phyloP scores from a whole-genome alignment of 2,888 invertebrate species.

The Euphydryas editha region DNA sequence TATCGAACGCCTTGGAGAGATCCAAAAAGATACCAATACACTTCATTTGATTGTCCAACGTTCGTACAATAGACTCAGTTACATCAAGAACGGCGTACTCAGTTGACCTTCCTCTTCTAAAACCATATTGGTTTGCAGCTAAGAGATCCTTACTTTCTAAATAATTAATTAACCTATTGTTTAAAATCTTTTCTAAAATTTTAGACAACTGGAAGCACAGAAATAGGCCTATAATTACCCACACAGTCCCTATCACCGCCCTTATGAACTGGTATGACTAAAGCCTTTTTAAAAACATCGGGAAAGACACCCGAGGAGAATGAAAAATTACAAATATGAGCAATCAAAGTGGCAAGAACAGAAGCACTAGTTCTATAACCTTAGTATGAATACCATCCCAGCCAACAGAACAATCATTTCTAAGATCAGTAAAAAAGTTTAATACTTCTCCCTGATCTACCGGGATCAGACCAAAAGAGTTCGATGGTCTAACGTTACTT shows the following conservation, averaged over 20 bases:
- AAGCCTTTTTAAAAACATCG: neutral
- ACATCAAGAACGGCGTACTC: neutral
- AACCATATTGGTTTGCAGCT: neutral
- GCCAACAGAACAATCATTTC: no score
- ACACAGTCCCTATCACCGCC: neutral
- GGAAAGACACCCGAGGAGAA: neutral
- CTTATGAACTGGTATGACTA: neutral
- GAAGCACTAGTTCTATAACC: no score
- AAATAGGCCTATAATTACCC: neutral
- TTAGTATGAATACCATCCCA: no score
- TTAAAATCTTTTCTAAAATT: neutral
- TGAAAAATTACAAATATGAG: no score
- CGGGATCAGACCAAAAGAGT: no score
- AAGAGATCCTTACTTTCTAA: neutral
- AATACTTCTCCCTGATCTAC: no score
- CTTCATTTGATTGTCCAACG: neutral
- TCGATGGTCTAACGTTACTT: no score
- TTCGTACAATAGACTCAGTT: neutral
- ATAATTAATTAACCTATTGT: neutral
- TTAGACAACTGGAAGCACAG: neutral
- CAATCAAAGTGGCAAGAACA: no score
- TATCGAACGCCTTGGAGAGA: constrained; percentile 2
- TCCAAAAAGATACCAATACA: constrained; percentile 5
- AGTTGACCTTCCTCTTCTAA: neutral
- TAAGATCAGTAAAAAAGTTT: no score